These are phyloP conservation scores for Chlorocebus sabaeus DNA, from an alignment of 2,113 vertebrate genomes.

Conservation along the genomic window DNA sequence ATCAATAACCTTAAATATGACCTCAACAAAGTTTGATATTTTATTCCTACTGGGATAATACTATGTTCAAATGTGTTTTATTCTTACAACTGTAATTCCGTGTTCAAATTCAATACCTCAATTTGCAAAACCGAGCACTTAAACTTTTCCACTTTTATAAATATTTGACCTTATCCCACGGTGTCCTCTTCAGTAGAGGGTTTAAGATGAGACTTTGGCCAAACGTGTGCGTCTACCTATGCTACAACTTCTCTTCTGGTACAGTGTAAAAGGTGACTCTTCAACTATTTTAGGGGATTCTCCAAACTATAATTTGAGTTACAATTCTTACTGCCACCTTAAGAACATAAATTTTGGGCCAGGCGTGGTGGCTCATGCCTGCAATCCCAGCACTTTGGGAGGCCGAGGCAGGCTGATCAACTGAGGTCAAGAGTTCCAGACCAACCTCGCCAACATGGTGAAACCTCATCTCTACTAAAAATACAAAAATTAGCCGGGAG, in stretches of 20 bases:
- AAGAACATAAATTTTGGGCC: not conserved
- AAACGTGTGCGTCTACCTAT: not conserved
- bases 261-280: not conserved
- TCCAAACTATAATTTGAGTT: not conserved
- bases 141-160: not conserved
- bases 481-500: too few relatives aligned
- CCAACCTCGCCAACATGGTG: too few relatives aligned
- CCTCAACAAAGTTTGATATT: not conserved
- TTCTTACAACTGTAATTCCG: not conserved
- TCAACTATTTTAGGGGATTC: not conserved
- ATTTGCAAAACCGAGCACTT: not conserved
- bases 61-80: not conserved
- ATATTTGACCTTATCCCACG: not conserved
- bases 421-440: too few relatives aligned
- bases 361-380: rapidly evolving
- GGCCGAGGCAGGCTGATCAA: too few relatives aligned
- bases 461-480: too few relatives aligned
- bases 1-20: not conserved
- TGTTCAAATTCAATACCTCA: not conserved
- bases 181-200: not conserved
- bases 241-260: not conserved
- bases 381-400: too few relatives aligned
- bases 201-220: not conserved
- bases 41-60: not conserved
- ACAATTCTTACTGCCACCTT: not conserved